phyloP scores from a whole-genome alignment of 92 coral and sea anemone species.

The Porites cylindrica region DNA sequence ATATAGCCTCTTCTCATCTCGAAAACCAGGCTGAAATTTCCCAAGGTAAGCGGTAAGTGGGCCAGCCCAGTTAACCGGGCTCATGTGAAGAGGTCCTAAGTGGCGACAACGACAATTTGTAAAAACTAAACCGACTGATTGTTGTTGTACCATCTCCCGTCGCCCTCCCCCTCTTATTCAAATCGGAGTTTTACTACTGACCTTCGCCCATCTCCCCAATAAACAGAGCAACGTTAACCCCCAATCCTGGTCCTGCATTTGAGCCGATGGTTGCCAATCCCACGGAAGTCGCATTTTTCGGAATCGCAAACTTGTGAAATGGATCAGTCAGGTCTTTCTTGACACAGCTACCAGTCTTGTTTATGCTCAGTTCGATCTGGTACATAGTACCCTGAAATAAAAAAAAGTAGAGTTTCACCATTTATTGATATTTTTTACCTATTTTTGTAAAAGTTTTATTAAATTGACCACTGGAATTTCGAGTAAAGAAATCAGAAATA shows the following conservation, averaged over 20 bases:
- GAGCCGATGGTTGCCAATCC: constrained; percentile 54
- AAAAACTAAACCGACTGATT: no score
- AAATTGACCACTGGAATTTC: neutral
- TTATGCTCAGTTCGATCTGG: constrained; percentile 50
- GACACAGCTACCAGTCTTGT: constrained; percentile 52
- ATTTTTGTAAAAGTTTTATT: neutral
- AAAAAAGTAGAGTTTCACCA: neutral
- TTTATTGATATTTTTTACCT: neutral
- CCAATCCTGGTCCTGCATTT: constrained; percentile 40
- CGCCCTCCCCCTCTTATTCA: no score
- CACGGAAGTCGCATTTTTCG: constrained; percentile 42
- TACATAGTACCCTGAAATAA: constrained; percentile 33
- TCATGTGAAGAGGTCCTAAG: no score
- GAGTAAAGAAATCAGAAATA: no score
- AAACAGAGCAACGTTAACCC: constrained; percentile 64
- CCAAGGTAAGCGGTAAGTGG: no score
- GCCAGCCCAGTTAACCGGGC: no score
- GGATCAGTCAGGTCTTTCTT: constrained; percentile 47
- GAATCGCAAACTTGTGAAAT: constrained; percentile 50
- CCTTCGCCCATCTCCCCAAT: constrained; percentile 29
- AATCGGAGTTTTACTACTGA: constrained; percentile 1
- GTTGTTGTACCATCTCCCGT: no score
- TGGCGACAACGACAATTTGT: no score
- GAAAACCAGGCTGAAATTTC: no score
- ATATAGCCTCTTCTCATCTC: no score